Evolutionary conservation across 2,113 vertebrate species (phyloP), one percentile per base, ranked within the genome.

Genomic region (Ibidorhyncha struthersii): DNA sequence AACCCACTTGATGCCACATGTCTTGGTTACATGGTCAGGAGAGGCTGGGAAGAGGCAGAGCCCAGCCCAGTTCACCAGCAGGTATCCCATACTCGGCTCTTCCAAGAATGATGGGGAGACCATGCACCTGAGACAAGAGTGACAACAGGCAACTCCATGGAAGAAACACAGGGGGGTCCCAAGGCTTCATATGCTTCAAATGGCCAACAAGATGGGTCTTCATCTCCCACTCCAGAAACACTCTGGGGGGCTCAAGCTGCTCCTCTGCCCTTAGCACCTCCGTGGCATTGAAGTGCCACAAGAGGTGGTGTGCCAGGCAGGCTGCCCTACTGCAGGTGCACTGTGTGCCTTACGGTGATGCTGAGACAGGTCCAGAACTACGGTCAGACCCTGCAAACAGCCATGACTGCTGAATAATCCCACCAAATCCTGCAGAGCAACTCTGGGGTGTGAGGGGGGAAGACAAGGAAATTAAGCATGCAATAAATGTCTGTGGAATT

Each of bases 191-290:
- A 34, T 9, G 10, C 69, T 91, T 70, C 22, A 62, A 53, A 32
- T 0, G 0, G 15, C 38, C 81, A 66, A 21, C 2, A 9, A 66
- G 13, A 6, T 55, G 55, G 40, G 72, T 72, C 45, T 62, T 80
- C 36, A 70, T 25, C 71, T 89, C 27, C 36, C 21, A 23, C 12
- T 82, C 36, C 30, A 76, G 66, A 50, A 69, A 45, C 22, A 16
- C 34, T 62, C 0, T 8, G 21, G 3, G 49, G 40, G 18, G 3
- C 45, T 86, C 0, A 0, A 73, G 50, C 41, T 65, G 20, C 4
- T 56, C 19, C 43, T 86, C 61, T 82, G 53, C 63, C 62, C 40
- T 78, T 34, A 36, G 22, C 9, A 9, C 9, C 61, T 41, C 45
- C n/a, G 19, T 4, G 38, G 38, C 26, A 76, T 0, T 11, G 47